Conservation (phyloP, 1,140 invertebrate species). For the Metaphire vulgaris region DNA sequence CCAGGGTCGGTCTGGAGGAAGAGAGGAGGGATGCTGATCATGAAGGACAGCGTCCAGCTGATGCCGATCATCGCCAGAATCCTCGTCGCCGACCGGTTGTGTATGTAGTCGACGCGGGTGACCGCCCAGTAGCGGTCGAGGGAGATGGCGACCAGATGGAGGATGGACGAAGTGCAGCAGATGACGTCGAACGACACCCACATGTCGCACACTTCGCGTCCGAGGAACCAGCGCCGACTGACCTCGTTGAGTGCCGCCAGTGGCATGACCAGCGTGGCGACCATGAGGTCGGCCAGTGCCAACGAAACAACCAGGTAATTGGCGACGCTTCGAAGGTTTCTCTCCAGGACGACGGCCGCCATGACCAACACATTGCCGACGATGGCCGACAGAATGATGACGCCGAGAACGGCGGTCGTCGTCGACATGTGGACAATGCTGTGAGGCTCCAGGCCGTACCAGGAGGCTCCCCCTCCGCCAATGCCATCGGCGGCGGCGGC, state of each 20-base stretch:
- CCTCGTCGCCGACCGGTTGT: constrained; percentile 67
- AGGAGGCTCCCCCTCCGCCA: no score
- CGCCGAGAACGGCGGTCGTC: constrained; percentile 18
- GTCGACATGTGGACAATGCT: neutral
- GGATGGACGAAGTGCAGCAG: no score
- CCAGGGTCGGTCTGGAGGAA: constrained; percentile 53
- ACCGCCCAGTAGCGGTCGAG: no score
- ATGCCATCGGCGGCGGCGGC: no score
- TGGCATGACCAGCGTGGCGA: constrained; percentile 62
- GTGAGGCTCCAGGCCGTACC: no score
- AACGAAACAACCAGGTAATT: no score
- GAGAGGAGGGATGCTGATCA: constrained; percentile 79
- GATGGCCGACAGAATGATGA: constrained; percentile 53
- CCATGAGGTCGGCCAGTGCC: constrained; percentile 62
- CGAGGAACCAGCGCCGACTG: constrained; percentile 35
- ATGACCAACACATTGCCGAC: no score
- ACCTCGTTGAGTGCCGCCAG: constrained; percentile 52
- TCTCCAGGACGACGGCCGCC: no score
- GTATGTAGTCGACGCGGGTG: constrained; percentile 89
- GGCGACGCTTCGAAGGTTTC: no score
- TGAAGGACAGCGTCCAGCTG: constrained; percentile 75
- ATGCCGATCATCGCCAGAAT: constrained; percentile 84
- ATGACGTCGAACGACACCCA: constrained; percentile 35
- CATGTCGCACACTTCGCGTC: constrained; percentile 73
- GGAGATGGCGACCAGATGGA: no score